These are phyloP conservation scores for Psittacus erithacus DNA, from an alignment of 2,113 vertebrate species.

Conservation along the genomic window DNA sequence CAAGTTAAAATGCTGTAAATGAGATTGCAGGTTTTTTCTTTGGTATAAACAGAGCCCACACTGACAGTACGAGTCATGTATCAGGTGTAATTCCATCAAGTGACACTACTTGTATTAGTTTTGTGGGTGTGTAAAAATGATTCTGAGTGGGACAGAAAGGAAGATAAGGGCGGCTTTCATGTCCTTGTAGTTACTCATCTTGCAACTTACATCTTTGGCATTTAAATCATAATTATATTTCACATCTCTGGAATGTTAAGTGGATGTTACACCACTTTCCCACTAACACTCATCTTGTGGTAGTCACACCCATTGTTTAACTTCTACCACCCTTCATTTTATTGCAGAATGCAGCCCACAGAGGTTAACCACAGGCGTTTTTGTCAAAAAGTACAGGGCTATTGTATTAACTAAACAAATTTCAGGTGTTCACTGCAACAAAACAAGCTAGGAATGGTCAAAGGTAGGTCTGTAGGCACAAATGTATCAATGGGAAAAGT, in stretches of 20 bases:
- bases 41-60: constrained; percentile 20
- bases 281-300: constrained; percentile 41
- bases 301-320: constrained; percentile 60
- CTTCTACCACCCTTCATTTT: constrained; percentile 23
- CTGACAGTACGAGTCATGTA: neutral
- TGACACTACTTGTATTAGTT: constrained; percentile 40
- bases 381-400: neutral
- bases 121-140: constrained; percentile 56
- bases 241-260: constrained; percentile 55
- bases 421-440: neutral
- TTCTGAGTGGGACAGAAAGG: constrained; percentile 39
- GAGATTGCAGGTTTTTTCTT: neutral
- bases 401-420: constrained; percentile 11
- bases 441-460: neutral
- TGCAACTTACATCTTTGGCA: constrained; percentile 44
- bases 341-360: constrained; percentile 4
- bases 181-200: constrained; percentile 51
- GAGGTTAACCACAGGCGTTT: constrained; percentile 29
- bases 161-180: constrained; percentile 45
- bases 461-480: neutral
- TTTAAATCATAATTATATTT: constrained; percentile 54
- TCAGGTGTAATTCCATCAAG: constrained; percentile 33
- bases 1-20: constrained; percentile 4
- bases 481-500: accelerated
- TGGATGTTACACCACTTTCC: constrained; percentile 60